Evolutionary conservation across 1,140 invertebrate species (phyloP), one percentile per base, ranked within the genome.

Genomic region (Drosophila funebris): DNA sequence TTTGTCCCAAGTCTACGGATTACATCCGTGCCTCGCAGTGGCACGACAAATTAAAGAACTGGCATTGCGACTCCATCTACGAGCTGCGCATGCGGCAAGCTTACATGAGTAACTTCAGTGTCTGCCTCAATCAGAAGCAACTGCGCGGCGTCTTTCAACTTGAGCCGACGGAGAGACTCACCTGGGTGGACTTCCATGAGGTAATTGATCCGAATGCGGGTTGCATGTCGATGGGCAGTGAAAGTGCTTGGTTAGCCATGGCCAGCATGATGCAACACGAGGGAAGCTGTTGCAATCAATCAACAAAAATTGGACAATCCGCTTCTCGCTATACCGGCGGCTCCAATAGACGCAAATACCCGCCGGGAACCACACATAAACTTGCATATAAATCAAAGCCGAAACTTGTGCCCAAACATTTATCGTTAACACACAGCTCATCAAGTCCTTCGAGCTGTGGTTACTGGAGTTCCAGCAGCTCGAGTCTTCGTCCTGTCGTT

Each of bases 41-140:
- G 90, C 50, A 78, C 14, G 71, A 87, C 0, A 83, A 81, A 29
- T 4, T 90, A 13, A 52, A 41, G 8, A 63, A 50, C 0, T 69
- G 71, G 71, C 14, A 44, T 0, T 80, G 76, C 22, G 39, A 52
- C 2, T 50, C 69, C 0, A 4, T 87, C 0, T 3, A 58, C 2
- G 81, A 90, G 2, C n/a, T 74, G 29, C 78, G 82, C 11, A 3
- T 87, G 58, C 75, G 82, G 0, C 79, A 87, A 29, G 43, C 52
- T 0, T 90, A 90, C 22, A 89, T 90, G 72, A 90, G 90, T 8
- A 58, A 83, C 36, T 31, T 90, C n/a, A 76, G 66, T 1, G 72
- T 79, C 0, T 87, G 78, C 29, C 37, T 90, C 6, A 83, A 83
- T 14, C 63, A 83, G 18, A 52, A 56, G 6, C 36, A 69, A 2